These are phyloP conservation scores for Chroicocephalus ridibundus DNA, from an alignment of 2,113 vertebrate genomes.

Conservation along the genomic window DNA sequence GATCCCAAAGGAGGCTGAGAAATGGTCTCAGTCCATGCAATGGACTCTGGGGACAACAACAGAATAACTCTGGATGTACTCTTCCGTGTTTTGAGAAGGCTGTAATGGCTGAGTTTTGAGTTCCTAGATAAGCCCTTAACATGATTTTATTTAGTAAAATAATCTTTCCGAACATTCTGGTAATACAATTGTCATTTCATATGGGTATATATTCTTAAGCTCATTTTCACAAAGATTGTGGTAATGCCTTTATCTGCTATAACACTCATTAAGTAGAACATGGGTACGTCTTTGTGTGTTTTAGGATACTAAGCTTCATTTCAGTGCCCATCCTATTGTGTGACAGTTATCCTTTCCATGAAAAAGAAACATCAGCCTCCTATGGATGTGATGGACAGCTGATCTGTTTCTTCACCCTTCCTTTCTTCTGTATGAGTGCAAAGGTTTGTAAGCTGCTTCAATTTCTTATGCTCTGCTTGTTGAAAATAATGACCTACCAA, in stretches of 20 bases:
- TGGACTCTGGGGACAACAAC: background rate
- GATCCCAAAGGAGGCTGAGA: background rate
- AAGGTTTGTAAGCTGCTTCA: background rate
- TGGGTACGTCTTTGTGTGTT: background rate
- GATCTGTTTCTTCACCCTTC: background rate
- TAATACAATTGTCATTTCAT: slow-evolving; percentile 24
- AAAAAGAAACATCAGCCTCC: background rate
- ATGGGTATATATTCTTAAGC: background rate
- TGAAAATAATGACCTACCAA: background rate
- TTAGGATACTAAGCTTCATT: background rate
- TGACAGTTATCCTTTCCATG: background rate
- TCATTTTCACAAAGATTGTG: background rate
- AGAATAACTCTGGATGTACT: background rate
- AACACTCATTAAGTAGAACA: background rate
- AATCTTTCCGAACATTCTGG: background rate
- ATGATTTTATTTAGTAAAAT: background rate
- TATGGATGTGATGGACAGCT: background rate
- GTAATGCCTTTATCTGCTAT: background rate
- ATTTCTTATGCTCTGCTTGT: background rate
- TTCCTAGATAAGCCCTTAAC: background rate
- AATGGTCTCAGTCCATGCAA: background rate
- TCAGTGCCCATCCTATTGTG: background rate
- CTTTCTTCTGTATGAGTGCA: background rate
- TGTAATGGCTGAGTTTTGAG: background rate
- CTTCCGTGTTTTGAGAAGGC: background rate